Conservation (phyloP, 2,888 invertebrate species). For the Cheilosia vulpina region DNA sequence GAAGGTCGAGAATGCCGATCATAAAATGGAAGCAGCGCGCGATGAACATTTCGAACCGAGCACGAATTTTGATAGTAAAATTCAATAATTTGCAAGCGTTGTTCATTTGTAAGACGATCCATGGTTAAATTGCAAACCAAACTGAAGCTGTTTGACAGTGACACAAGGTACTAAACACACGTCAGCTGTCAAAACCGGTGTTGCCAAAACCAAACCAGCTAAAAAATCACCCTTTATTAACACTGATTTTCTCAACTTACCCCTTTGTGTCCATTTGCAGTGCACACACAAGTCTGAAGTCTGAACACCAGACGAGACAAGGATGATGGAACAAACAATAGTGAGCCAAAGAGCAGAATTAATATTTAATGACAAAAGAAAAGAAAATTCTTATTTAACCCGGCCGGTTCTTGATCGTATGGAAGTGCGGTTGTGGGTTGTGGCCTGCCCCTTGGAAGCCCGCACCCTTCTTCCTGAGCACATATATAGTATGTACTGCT, state of each 20-base stretch:
- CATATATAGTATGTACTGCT: constrained; percentile 27
- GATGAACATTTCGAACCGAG: too few species aligned
- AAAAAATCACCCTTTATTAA: too few species aligned
- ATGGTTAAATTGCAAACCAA: too few species aligned
- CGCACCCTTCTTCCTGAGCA: constrained; percentile 46
- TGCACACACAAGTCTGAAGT: constrained; percentile 5
- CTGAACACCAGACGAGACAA: not conserved
- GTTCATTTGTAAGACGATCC: too few species aligned
- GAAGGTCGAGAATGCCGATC: too few species aligned
- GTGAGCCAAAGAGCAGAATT: constrained; percentile 53
- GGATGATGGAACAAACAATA: constrained; percentile 25
- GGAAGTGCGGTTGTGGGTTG: constrained; percentile 8
- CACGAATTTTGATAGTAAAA: too few species aligned
- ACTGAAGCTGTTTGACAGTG: too few species aligned
- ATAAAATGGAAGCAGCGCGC: too few species aligned
- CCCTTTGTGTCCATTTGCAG: constrained; percentile 19
- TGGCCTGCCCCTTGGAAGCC: not conserved
- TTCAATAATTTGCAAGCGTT: too few species aligned
- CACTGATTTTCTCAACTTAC: constrained; percentile 50
- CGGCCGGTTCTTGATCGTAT: constrained; percentile 17
- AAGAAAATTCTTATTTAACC: constrained; percentile 68
- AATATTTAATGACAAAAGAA: constrained; percentile 74
- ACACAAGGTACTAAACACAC: too few species aligned
- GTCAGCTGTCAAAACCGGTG: too few species aligned
- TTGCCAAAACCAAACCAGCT: too few species aligned